phyloP scores from a whole-genome alignment of 2,888 invertebrate genomes.

The Oxystoma pomonae region DNA sequence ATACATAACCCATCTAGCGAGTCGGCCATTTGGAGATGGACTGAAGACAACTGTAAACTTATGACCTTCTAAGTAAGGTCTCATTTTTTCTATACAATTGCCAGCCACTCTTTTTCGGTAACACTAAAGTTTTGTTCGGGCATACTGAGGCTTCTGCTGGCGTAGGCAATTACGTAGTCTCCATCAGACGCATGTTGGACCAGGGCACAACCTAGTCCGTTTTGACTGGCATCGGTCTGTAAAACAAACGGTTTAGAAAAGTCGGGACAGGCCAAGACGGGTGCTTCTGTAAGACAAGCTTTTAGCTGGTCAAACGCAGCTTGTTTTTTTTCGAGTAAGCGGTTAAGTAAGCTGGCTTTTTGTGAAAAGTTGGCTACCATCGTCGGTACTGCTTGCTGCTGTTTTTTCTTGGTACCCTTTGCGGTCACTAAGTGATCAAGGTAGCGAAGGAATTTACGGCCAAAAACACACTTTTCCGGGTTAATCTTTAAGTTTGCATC shows the following conservation, averaged over 20 bases:
- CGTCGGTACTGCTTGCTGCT: no score
- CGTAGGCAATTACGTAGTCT: not conserved
- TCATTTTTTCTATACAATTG: not conserved
- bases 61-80: not conserved
- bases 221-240: no score
- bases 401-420: not conserved
- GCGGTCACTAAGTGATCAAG: not conserved
- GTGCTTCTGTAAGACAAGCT: not conserved
- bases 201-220: not conserved
- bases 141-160: not conserved
- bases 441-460: not conserved
- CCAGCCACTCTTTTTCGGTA: not conserved
- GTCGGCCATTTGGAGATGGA: not conserved
- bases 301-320: not conserved
- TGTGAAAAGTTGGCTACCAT: not conserved
- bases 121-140: not conserved
- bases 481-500: not conserved
- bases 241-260: no score
- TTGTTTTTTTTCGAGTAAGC: not conserved
- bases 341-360: not conserved
- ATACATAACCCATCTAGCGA: not conserved
- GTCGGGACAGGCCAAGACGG: not conserved
- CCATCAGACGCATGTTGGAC: not conserved
- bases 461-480: not conserved
- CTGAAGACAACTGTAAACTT: not conserved